Evolutionary conservation across 2,797 vertebrate species (phyloP), one percentile per base, ranked within the genome.

Genomic region (Sitta carolinensis): DNA sequence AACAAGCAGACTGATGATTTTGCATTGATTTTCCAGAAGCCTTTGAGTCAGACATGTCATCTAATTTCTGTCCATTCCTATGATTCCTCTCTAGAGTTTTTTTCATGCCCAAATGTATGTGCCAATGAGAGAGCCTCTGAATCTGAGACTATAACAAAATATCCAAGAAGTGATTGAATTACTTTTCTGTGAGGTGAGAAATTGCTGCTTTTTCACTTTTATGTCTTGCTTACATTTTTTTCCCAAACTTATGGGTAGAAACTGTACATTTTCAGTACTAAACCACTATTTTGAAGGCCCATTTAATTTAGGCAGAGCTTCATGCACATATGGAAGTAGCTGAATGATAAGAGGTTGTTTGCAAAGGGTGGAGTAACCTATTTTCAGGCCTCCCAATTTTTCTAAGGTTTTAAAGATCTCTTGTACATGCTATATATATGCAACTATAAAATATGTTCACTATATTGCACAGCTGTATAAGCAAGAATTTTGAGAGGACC

Each of bases 381-480:
- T 92, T 95, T 87, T 75, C 50, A 89, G 62, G 66, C 58, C 69
- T 91, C 66, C 21, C 73, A 78, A 84, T 50, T 84, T 94, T 84
- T 88, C 45, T 81, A 88, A 63, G 29, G 34, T 84, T 91, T 90
- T 79, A 43, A 92, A 90, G 83, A 81, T 78, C 79, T 78, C 40
- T 78, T 91, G 58, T 38, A 47, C 13, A 16, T 36, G 45, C 61
- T 83, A 50, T 85, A 66, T 85, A 78, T 84, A 57, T 19, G n/a
- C 13, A 51, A 67, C 63, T 88, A 81, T 90, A 89, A 94, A 87
- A 83, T 74, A 85, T 59, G 48, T 26, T 84, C 22, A 64, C 66
- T 94, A 27, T 82, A 80, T 50, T 84, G 59, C 42, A 84, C 87
- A 96, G 94, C 94, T 95, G 92, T 94, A 96, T 76, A 96, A 96